Conservation (phyloP, 2,888 invertebrate species). For the Adelphocoris suturalis region DNA sequence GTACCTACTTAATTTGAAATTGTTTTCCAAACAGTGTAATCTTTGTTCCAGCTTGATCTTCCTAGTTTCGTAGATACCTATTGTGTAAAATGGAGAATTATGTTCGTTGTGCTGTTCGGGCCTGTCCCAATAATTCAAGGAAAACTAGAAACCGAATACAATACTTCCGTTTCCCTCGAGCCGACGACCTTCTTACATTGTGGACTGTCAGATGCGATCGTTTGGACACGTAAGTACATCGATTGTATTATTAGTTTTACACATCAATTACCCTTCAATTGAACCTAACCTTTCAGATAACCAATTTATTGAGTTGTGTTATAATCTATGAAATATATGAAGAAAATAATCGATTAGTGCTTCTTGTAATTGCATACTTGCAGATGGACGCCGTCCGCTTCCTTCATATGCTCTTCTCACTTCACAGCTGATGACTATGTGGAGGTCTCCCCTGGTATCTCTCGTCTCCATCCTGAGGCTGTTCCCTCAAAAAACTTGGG, state of each 20-base stretch:
- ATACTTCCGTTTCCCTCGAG: constrained; percentile 40
- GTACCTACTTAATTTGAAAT: no score
- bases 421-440: constrained; percentile 41
- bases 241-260: neutral
- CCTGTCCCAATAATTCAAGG: constrained; percentile 4
- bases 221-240: constrained; percentile 14
- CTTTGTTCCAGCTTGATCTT: no score
- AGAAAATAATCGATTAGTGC: no score
- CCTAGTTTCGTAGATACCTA: no score
- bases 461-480: neutral
- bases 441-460: neutral
- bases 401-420: constrained; percentile 47
- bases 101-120: constrained; percentile 26
- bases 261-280: no score
- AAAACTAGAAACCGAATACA: constrained; percentile 12
- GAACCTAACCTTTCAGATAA: no score
- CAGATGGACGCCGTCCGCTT: constrained; percentile 34
- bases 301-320: no score
- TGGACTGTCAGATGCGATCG: constrained; percentile 58
- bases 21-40: no score
- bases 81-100: neutral
- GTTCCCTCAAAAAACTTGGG: constrained; percentile 40
- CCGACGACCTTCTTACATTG: constrained; percentile 1
- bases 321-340: no score
- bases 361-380: neutral